phyloP scores from a whole-genome alignment of 2,797 vertebrate species.

The Tinamus major region DNA sequence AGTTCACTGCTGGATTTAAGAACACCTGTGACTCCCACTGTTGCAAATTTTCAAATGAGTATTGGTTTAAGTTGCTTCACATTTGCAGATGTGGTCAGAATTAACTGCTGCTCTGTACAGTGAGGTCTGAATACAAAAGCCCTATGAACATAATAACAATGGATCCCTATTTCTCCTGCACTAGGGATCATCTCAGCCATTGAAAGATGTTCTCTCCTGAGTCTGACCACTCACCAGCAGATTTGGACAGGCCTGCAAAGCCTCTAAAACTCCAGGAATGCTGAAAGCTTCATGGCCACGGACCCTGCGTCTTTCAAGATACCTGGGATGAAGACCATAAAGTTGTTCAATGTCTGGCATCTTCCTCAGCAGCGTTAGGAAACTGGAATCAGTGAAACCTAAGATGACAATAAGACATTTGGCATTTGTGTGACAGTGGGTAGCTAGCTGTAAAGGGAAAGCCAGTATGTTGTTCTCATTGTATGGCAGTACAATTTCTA shows the following conservation, averaged over 20 bases:
- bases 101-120: neutral
- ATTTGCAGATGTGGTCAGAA: neutral
- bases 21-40: neutral
- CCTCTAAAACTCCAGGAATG: slow-evolving; percentile 97
- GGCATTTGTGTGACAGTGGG: slow-evolving; percentile 35
- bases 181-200: neutral
- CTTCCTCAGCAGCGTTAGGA: slow-evolving; percentile 94
- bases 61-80: neutral
- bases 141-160: neutral
- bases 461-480: neutral
- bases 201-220: neutral
- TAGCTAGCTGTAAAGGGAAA: neutral
- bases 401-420: slow-evolving; percentile 67
- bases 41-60: neutral
- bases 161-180: neutral
- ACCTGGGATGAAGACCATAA: slow-evolving; percentile 96
- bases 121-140: neutral
- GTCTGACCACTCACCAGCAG: slow-evolving; percentile 86
- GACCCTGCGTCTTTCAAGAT: slow-evolving; percentile 94
- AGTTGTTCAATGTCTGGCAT: slow-evolving; percentile 98
- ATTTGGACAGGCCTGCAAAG: slow-evolving; percentile 94
- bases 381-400: slow-evolving; percentile 98
- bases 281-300: slow-evolving; percentile 97
- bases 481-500: neutral
- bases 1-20: neutral